A percentile compares a stretch with the other conserved stretches of the same genome.
Conservation (phyloP, 53 echinoderm and acorn worm species). For the Temnopleurus reevesii region DNA sequence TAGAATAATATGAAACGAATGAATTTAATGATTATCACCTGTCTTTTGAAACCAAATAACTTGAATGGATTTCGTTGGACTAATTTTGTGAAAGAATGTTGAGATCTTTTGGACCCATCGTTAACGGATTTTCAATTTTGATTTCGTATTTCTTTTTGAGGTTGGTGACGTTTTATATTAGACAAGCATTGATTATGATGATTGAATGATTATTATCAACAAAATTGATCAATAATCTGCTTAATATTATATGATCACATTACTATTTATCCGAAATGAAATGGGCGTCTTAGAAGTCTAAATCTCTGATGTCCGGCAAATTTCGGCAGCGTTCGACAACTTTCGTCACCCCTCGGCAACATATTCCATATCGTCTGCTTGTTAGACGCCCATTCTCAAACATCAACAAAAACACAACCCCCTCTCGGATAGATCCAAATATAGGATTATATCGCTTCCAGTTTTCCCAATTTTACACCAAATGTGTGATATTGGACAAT, state of each 20-base stretch:
- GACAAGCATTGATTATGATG: not conserved
- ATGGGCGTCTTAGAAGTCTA: not conserved
- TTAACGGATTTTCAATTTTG: not conserved
- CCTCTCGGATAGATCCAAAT: not conserved
- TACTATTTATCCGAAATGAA: not conserved
- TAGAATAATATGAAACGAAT: not conserved
- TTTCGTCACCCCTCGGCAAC: conserved; percentile 27
- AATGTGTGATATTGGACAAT: not conserved
- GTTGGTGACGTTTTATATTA: not conserved
- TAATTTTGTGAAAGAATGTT: not conserved
- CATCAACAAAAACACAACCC: not conserved
- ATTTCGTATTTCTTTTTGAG: not conserved
- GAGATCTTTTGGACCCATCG: not conserved
- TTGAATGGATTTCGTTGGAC: not conserved
- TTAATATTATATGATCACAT: no score
- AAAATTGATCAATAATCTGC: no score
- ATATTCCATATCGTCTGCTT: not conserved
- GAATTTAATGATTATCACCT: not conserved
- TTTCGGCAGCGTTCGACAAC: not conserved
- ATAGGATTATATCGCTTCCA: not conserved
- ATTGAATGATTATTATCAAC: no score
- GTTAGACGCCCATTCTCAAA: not conserved
- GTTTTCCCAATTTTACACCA: not conserved
- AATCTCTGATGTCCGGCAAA: not conserved
- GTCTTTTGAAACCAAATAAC: not conserved